Percentiles rank a stretch among this genome's conserved stretches.
Evolutionary conservation across 2,888 invertebrate species (phyloP).

Genomic region (Argynnis bischoffii): DNA sequence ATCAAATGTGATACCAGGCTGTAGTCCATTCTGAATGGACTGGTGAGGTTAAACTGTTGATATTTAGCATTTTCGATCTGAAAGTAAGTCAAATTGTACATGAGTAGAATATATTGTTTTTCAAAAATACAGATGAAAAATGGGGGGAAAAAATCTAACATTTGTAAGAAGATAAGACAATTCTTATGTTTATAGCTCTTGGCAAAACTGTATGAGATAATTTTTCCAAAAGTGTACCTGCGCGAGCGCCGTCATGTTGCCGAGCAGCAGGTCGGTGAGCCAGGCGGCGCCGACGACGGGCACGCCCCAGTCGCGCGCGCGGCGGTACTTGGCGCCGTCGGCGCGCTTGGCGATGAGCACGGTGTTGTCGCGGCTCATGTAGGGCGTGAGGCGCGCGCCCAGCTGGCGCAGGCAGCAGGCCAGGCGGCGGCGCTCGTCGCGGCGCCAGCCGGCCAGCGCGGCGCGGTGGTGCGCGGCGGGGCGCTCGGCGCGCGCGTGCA

Average conservation of each 20-base stretch:
- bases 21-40: slow-evolving; percentile 93
- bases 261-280: slow-evolving; percentile 95
- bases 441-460: slow-evolving; percentile 93
- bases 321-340: slow-evolving; percentile 93
- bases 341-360: slow-evolving; percentile 89
- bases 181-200: no score
- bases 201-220: no score
- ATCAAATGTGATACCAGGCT: slow-evolving; percentile 93
- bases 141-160: no score
- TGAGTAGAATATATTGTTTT: neutral
- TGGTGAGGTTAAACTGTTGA: slow-evolving; percentile 91
- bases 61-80: slow-evolving; percentile 91
- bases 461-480: slow-evolving; percentile 91
- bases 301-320: slow-evolving; percentile 95
- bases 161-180: no score
- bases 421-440: slow-evolving; percentile 91
- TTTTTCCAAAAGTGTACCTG: slow-evolving; percentile 69
- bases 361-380: slow-evolving; percentile 90
- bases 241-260: slow-evolving; percentile 91
- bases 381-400: slow-evolving; percentile 90
- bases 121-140: no score
- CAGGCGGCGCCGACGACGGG: slow-evolving; percentile 96
- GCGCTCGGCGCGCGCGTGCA: slow-evolving; percentile 78
- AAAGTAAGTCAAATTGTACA: neutral
- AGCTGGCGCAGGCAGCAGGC: slow-evolving; percentile 92